Percentiles rank a stretch among this genome's conserved stretches.
Conservation (phyloP, 2,113 vertebrate genomes). For the Bos indicus region DNA sequence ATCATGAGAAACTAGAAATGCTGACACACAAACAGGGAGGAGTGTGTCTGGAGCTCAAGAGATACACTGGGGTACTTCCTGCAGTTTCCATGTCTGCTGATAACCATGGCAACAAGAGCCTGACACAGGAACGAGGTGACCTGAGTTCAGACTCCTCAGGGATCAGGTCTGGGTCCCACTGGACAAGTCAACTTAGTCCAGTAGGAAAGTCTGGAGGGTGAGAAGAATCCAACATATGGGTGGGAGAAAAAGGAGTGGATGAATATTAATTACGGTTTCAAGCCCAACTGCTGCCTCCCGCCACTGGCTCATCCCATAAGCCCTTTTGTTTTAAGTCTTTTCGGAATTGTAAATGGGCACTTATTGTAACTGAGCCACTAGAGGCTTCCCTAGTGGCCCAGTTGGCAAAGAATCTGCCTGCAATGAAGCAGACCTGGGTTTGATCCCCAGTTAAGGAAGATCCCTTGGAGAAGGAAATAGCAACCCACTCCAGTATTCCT, state of each 20-base stretch:
- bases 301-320: not conserved
- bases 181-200: not conserved
- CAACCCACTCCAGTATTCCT: not conserved
- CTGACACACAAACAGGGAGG: not conserved
- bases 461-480: not conserved
- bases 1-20: not conserved
- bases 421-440: not conserved
- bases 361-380: not conserved
- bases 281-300: not conserved
- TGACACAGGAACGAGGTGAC: too few species aligned
- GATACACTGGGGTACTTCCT: not conserved
- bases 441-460: not conserved
- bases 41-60: not conserved
- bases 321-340: not conserved
- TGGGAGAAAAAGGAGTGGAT: not conserved
- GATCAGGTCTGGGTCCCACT: not conserved
- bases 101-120: not conserved
- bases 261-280: not conserved
- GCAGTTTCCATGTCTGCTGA: not conserved
- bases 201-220: not conserved
- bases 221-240: not conserved
- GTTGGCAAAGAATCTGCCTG: not conserved
- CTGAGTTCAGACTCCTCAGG: too few species aligned
- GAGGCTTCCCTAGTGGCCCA: not conserved
- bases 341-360: not conserved